Conservation (phyloP, 2,113 vertebrate genomes). For the Aldabrachelys gigantea region DNA sequence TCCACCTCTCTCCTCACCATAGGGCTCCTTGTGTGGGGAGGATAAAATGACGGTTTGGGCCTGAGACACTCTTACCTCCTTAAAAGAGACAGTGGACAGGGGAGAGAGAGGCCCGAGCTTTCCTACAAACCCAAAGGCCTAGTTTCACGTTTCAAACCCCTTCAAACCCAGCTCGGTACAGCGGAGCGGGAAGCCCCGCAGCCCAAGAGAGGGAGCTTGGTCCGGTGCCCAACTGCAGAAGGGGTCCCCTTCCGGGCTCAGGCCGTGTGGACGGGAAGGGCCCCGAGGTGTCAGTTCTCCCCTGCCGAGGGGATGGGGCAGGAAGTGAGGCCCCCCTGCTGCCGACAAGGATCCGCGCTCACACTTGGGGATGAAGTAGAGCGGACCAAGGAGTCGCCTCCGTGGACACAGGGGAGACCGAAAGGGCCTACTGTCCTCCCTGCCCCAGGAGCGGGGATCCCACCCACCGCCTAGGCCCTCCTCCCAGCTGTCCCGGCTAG, state of each 20-base stretch:
- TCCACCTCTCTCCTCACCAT: not conserved
- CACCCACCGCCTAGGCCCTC: slow-evolving; percentile 11
- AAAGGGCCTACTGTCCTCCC: not conserved
- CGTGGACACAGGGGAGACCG: not conserved
- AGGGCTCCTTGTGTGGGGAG: not conserved
- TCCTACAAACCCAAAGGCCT: not conserved
- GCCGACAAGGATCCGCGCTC: slow-evolving; percentile 13
- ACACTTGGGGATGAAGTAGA: not conserved
- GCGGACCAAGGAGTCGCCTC: not conserved
- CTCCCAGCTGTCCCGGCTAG: slow-evolving; percentile 1
- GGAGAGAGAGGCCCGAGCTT: fast-evolving
- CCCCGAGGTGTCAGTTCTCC: not conserved
- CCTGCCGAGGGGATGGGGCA: not conserved
- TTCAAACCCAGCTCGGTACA: not conserved
- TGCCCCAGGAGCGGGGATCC: slow-evolving; percentile 44
- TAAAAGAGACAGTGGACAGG: not conserved
- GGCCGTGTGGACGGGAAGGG: not conserved
- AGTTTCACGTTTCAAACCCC: not conserved
- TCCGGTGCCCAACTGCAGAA: not conserved
- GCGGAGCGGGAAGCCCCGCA: not conserved
- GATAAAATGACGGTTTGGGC: fast-evolving
- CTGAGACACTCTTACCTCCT: not conserved
- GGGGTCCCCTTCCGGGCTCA: not conserved
- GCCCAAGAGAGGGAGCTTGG: not conserved
- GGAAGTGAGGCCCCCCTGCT: too few species aligned